Evolutionary conservation across 2,888 invertebrate genomes (phyloP).

Genomic region (Ischnus inquisitorius): DNA sequence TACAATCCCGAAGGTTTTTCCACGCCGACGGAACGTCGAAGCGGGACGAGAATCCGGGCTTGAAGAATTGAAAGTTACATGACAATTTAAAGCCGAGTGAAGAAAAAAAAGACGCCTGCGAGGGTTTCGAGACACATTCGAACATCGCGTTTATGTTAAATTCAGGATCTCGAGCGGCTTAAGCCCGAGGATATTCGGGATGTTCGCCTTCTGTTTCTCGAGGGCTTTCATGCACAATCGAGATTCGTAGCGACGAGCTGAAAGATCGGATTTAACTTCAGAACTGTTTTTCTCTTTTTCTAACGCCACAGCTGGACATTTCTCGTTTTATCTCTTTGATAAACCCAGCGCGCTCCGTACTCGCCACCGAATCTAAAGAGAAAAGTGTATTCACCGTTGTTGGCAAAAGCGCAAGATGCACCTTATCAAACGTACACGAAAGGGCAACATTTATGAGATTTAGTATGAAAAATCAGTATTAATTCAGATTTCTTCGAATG

Average conservation of each 20-base stretch:
- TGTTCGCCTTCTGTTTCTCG: neutral
- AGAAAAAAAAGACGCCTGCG: neutral
- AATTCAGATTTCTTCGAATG: no score
- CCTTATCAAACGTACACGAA: no score
- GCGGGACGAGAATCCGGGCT: neutral
- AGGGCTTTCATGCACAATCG: neutral
- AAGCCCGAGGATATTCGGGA: slow-evolving; percentile 13
- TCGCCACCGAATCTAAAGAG: neutral
- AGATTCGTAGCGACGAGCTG: slow-evolving; percentile 1
- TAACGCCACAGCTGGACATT: neutral
- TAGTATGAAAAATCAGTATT: no score
- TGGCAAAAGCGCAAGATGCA: no score
- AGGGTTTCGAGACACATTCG: neutral
- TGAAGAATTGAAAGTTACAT: slow-evolving; percentile 19
- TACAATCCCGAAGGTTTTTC: slow-evolving; percentile 20
- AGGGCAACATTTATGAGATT: no score
- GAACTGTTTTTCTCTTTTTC: neutral
- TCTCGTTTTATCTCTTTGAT: neutral
- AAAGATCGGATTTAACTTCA: neutral
- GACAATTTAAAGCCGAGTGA: slow-evolving; percentile 6
- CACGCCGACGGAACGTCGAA: neutral
- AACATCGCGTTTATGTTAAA: neutral
- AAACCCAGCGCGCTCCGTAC: neutral
- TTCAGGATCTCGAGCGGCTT: slow-evolving; percentile 10
- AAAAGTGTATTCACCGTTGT: no score